Percentiles rank a stretch among this genome's conserved stretches.
Evolutionary conservation across 2,113 vertebrate species (phyloP).

Genomic region (Bos indicus): DNA sequence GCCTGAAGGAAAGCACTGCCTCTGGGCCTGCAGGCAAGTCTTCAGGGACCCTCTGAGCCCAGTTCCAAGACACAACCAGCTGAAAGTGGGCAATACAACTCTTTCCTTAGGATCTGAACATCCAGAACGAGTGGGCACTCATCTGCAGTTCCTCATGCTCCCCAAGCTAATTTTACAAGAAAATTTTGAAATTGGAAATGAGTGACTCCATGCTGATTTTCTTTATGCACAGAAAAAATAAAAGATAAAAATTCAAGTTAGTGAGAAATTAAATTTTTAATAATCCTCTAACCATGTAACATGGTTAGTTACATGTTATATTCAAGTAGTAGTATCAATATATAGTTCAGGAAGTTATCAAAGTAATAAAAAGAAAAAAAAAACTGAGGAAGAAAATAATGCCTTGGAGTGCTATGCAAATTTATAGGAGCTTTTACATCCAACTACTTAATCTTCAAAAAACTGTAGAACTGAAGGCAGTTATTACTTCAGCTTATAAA

Average conservation of each 20-base stretch:
- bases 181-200: neutral
- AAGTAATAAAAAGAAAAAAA: neutral
- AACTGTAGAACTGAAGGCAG: neutral
- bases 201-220: neutral
- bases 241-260: constrained; percentile 15
- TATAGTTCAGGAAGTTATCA: neutral
- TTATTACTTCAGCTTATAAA: neutral
- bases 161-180: neutral
- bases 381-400: neutral
- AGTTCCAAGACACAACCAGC: neutral
- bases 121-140: neutral
- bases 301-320: neutral
- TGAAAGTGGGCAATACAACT: neutral
- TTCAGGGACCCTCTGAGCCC: neutral
- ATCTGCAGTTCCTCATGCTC: neutral
- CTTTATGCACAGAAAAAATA: neutral
- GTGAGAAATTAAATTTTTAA: neutral
- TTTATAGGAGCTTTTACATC: neutral
- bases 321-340: neutral
- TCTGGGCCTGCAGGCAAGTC: neutral
- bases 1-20: neutral
- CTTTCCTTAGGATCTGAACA: neutral
- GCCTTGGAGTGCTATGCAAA: neutral
- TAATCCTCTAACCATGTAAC: neutral
- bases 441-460: neutral